Base-by-base conservation (phyloP, 2,888 invertebrate genomes). In the Eilema depressum region DNA sequence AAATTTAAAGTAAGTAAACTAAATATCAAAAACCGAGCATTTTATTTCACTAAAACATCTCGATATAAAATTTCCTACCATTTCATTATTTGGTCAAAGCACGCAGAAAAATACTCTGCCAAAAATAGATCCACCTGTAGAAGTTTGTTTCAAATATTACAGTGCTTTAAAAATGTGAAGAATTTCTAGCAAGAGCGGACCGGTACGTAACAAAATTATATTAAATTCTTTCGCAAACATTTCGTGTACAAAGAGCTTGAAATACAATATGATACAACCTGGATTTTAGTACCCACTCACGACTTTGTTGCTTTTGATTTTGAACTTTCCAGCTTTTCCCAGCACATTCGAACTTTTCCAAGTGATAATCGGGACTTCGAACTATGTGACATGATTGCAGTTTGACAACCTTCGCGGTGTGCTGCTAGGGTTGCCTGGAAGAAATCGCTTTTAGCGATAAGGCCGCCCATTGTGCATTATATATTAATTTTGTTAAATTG, bases 201-300 rank as follows among this genome's bases (percentile, higher is more conserved):
- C 59, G 65, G 64, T 12, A 37, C 74, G 69, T 70, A 69, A 61
- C 63, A 53, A 71, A 75, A 67, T 72, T 80, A 78, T 78, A 84
- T 84, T 74, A 82, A 81, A 84, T 84, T 84, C 78, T 72, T 84
- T 53, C 62, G n/a, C 68, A 47, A 26, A 56, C 3, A 63, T 59
- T 57, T 66, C 28, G n/a, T 53, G 41, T 59, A 65, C 57, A 56
- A 67, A 63, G 72, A 79, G 77, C 70, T 75, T 69, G 70, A 76
- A 47, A 72, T 66, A 72, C 41, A 11, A 23, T 33, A 37, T 37
- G 30, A 11, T 61, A 64, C 0, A 28, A 30, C 60, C 7, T 61
- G 3, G 3, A 7, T 3, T 11, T 23, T 12, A 23, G n/a, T n/a
- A n/a, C n/a, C n/a, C n/a, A n/a, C 3, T 25, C 3, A 7, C n/a